Conservation (phyloP, 2,113 vertebrate genomes). For the Microcebus griseorufus region DNA sequence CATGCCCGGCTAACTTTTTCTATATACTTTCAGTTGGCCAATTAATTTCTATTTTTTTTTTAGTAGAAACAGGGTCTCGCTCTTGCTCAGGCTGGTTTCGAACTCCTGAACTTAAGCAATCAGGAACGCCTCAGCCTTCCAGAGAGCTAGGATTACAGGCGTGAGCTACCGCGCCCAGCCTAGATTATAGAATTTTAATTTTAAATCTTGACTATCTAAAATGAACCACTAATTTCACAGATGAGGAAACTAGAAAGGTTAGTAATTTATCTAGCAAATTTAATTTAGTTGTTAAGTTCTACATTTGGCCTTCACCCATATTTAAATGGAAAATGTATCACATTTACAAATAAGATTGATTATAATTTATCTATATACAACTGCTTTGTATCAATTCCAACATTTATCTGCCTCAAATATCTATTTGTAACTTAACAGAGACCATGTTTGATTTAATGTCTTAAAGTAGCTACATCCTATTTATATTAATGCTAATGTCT, state of each 20-base stretch:
- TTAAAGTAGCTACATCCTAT: neutral
- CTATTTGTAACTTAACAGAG: neutral
- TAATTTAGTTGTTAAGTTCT: conserved; percentile 12
- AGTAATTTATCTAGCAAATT: conserved; percentile 28
- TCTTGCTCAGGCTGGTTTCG: too few species aligned
- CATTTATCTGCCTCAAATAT: neutral
- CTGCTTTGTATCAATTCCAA: neutral
- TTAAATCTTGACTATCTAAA: conserved; percentile 25
- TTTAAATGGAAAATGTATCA: conserved; percentile 16
- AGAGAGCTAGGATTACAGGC: too few species aligned
- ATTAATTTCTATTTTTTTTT: too few species aligned
- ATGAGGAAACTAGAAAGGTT: neutral
- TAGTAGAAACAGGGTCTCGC: too few species aligned
- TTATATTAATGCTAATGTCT: neutral
- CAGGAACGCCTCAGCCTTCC: too few species aligned
- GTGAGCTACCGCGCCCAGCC: too few species aligned
- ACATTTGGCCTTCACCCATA: neutral
- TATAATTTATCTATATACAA: neutral
- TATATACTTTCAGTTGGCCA: too few species aligned
- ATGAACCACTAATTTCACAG: neutral
- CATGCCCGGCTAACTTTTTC: too few species aligned
- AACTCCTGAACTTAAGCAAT: too few species aligned
- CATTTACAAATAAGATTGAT: neutral
- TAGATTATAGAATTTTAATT: neutral
- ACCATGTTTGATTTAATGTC: neutral